phyloP scores from a whole-genome alignment of 1,140 invertebrate species.

The Semibalanus balanoides region DNA sequence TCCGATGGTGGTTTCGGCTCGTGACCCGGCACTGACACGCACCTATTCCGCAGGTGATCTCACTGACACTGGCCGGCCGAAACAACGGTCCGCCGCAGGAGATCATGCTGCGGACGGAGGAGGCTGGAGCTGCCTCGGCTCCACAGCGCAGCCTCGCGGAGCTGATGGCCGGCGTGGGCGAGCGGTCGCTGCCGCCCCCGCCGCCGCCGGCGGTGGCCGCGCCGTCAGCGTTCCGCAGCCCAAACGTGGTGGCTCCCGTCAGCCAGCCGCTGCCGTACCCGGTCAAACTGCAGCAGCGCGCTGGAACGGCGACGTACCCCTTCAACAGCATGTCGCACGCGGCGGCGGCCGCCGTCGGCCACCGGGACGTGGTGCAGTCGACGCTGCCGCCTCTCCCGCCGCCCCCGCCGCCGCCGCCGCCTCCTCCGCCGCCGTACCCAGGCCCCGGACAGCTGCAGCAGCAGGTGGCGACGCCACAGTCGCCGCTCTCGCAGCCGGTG shows the following conservation, averaged over 20 bases:
- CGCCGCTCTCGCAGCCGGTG: not conserved
- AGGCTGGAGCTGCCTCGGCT: slow-evolving; percentile 24
- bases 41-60: slow-evolving; percentile 46
- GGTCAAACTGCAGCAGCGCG: not conserved
- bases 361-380: not conserved
- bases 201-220: slow-evolving; percentile 25
- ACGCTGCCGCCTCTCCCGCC: slow-evolving; percentile 23
- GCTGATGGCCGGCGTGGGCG: slow-evolving; percentile 15
- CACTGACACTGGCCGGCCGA: slow-evolving; percentile 61
- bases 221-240: slow-evolving; percentile 24
- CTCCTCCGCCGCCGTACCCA: slow-evolving; percentile 37
- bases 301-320: not conserved
- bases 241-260: slow-evolving; percentile 30
- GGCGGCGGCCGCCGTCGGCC: not conserved
- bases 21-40: not conserved
- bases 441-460: slow-evolving; percentile 22
- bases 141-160: slow-evolving; percentile 19
- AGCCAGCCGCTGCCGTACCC: not conserved
- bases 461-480: not conserved
- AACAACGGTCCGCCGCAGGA: slow-evolving; percentile 54
- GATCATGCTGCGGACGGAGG: slow-evolving; percentile 46
- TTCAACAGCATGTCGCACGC: not conserved
- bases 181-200: slow-evolving; percentile 23
- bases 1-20: not conserved
- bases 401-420: slow-evolving; percentile 26